Evolutionary conservation across 2,797 vertebrate species (phyloP), one percentile per base, ranked within the genome.

Genomic region (Antennarius maculatus): DNA sequence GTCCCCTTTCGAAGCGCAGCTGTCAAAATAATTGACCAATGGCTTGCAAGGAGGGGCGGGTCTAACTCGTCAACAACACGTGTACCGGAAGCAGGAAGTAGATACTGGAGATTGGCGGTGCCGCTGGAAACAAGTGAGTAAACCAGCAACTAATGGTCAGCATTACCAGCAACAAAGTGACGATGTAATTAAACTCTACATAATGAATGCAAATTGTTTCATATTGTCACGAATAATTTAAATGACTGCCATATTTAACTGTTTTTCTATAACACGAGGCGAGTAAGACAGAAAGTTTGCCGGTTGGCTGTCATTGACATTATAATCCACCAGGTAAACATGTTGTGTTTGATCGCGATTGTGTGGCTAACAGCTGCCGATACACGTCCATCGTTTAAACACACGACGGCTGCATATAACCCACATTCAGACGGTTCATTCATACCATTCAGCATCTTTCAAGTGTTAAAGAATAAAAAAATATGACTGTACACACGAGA

Each of bases 71-170:
- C 83, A 81, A 28, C 80, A 87, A 90, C 83, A 93, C 92, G 91
- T 91, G 90, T 81, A 82, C 87, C 82, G 81, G 87, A 93, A 93
- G 86, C 46, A 91, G 93, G 93, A 94, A 94, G 91, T 92, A 91
- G 90, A 91, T 82, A 82, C 54, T 62, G 42, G 78, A 55, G 58
- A 80, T 52, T 60, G 29, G 76, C 15, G 76, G 81, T 67, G 68
- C 71, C 47, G 9, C 61, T 68, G 62, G 74, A 59, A 61, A 63
- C 34, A 74, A 77, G 92, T 91, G 61, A 92, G 91, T 85, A 79
- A 50, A 66, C 1, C 13, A 23, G 1, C n/a, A 31, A 57, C 11
- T 31, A 53, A 18, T 27, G 1, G 1, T 4, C 1, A 11, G 60
- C 59, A 61, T 14, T 0, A 48, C 1, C 6, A 10, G 3, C 23